A percentile compares a stretch with the other conserved stretches of the same genome.
Evolutionary conservation across 2,113 vertebrate species (phyloP).

Genomic region (Laticauda laticaudata): DNA sequence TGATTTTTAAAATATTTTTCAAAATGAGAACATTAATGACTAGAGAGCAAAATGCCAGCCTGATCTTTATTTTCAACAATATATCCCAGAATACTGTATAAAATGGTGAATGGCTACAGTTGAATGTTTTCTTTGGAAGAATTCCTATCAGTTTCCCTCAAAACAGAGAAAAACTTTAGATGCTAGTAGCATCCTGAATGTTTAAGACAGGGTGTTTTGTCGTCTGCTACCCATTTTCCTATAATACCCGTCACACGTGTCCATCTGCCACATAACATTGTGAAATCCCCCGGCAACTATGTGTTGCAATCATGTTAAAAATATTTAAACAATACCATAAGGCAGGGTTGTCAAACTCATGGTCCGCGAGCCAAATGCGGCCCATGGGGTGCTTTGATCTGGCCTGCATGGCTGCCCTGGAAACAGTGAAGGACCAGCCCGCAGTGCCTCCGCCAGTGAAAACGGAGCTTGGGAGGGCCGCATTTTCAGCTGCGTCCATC

Average conservation of each 20-base stretch:
- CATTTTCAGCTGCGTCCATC: no score
- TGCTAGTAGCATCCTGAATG: background rate
- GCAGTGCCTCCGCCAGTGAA: no score
- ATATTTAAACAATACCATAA: background rate
- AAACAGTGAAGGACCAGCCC: no score
- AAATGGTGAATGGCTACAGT: background rate
- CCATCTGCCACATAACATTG: background rate
- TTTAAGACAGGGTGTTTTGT: background rate
- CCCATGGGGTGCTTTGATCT: no score
- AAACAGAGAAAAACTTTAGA: background rate
- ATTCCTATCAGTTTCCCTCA: background rate
- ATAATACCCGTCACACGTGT: background rate
- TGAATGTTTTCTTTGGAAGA: background rate
- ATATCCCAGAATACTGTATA: background rate
- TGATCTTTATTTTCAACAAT: background rate
- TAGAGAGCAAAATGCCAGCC: background rate
- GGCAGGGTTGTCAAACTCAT: no score
- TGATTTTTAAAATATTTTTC: background rate
- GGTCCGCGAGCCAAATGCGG: no score
- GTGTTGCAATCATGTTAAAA: background rate
- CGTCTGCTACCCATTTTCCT: background rate
- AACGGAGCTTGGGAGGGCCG: no score
- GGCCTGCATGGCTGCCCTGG: no score
- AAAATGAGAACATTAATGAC: background rate
- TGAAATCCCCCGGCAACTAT: background rate